Evolutionary conservation across 2,113 vertebrate genomes (phyloP), one percentile per base, ranked within the genome.

Genomic region (Phrynocephalus versicolor): DNA sequence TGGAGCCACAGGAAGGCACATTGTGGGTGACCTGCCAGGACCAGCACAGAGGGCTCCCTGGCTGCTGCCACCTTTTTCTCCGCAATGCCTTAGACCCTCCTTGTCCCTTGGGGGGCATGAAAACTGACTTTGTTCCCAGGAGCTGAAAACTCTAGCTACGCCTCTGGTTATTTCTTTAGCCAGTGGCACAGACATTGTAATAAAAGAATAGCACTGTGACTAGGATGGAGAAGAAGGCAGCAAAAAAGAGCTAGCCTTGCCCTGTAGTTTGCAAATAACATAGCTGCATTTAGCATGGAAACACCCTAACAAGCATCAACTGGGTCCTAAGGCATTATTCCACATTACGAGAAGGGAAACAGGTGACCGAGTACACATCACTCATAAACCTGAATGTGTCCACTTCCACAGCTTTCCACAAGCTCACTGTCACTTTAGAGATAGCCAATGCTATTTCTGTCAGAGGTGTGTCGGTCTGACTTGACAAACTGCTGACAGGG

Each of bases 381-480:
- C 13, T 6, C 4, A 2, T 0, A 19, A 55, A 25, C 30, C 15
- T 3, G 79, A 18, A 12, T 45, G 21, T 15, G 15, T 3, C 8
- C 16, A 51, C 39, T 3, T 16, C 3, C n/a, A 35, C 0, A 0
- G 0, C 72, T 57, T 23, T 75, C 1, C 41, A 10, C 0, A 0
- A 7, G 51, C 77, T 15, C 27, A 57, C 0, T 0, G 39, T 45
- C 30, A 8, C 15, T 19, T 16, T 76, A 51, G 5, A 27, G 25
- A 27, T 33, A 79, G 18, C 57, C 33, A 23, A 78, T 1, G 25
- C 37, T 1, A 3, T 51, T 71, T 71, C 69, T 71, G 6, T 19
- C 23, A 25, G 71, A 73, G 2, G 16, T 41, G 23, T 41, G 2
- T 8, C 69, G 18, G 33, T 71, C 16, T 33, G 69, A 18, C 18